phyloP scores from a whole-genome alignment of 2,888 invertebrate genomes.

The Tetragonisca angustula region DNA sequence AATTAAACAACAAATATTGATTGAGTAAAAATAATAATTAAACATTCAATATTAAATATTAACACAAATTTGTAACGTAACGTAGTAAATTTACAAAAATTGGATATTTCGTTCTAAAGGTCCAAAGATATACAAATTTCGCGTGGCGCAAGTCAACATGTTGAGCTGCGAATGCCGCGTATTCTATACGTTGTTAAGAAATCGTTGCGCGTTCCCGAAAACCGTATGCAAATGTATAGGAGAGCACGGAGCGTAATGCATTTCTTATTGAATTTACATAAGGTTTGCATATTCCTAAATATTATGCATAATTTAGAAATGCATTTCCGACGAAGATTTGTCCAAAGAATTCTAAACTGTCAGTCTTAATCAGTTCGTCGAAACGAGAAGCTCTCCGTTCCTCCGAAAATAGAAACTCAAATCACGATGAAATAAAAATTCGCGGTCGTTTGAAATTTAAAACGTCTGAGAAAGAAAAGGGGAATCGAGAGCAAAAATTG shows the following conservation, averaged over 20 bases:
- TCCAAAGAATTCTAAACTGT: background rate
- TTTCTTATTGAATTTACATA: background rate
- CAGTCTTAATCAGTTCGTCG: background rate
- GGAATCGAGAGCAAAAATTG: background rate
- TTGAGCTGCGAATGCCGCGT: background rate
- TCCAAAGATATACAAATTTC: no score
- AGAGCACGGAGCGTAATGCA: background rate
- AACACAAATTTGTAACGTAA: no score
- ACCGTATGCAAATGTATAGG: background rate
- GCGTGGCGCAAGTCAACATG: no score
- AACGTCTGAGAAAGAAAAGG: background rate
- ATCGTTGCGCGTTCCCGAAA: background rate
- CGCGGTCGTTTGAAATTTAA: constrained; percentile 2
- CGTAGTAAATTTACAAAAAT: no score
- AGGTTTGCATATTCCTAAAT: background rate
- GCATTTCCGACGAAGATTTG: background rate
- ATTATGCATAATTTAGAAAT: background rate
- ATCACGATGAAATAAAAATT: background rate
- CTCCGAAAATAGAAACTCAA: no score
- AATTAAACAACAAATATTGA: no score
- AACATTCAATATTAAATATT: no score
- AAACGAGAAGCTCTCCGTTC: no score
- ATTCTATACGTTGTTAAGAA: background rate
- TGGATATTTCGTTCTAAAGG: no score
- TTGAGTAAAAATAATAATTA: no score